Percentiles rank a stretch among this genome's conserved stretches.
Evolutionary conservation across 2,113 vertebrate species (phyloP).

Genomic region (Montifringilla adamsi): DNA sequence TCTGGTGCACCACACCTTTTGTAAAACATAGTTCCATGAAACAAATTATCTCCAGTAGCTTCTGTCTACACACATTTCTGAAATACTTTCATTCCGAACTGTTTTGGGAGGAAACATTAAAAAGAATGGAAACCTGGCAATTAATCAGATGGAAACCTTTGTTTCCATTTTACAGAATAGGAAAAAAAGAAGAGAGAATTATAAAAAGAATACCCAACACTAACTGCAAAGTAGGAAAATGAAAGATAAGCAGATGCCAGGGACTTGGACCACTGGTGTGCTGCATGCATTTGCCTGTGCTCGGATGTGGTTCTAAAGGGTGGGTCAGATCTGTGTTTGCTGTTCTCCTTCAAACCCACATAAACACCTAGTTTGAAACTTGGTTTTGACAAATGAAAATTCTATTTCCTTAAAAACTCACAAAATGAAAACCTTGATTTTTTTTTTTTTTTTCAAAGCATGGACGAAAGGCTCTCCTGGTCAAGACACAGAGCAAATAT

Average conservation of each 20-base stretch:
- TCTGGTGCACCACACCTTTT: background rate
- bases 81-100: background rate
- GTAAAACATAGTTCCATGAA: background rate
- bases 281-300: background rate
- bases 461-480: background rate
- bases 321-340: background rate
- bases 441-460: background rate
- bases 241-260: background rate
- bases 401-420: background rate
- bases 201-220: conserved; percentile 3
- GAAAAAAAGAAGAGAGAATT: background rate
- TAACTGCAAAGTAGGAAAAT: background rate
- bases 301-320: background rate
- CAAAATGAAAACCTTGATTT: background rate
- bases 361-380: background rate
- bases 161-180: conserved; percentile 22
- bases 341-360: background rate
- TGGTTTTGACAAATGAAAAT: background rate
- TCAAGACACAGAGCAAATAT: conserved; percentile 39
- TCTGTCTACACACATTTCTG: conserved; percentile 27
- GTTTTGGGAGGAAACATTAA: conserved; percentile 27
- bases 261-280: background rate
- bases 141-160: conserved; percentile 37
- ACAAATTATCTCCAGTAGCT: conserved; percentile 15
- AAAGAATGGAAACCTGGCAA: conserved; percentile 57